Base-by-base conservation (phyloP, 1,140 invertebrate genomes). In the Aplysia californica region DNA sequence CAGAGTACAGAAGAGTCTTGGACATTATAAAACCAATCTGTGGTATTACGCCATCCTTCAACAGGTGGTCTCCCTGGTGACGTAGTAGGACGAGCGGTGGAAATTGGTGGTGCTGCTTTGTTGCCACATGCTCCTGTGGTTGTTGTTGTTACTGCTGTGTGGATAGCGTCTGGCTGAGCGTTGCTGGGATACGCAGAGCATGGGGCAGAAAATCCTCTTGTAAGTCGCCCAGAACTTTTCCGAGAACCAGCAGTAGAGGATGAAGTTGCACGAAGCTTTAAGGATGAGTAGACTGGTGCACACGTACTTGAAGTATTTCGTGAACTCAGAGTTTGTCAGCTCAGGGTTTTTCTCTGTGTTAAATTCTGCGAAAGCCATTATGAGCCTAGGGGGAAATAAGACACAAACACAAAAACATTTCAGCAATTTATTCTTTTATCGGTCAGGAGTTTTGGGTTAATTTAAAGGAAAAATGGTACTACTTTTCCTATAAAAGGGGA, bases 181-280 rank as follows among this genome's bases (percentile, higher is more conserved):
- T 36, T 76, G 68, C 10, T 78, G 75, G 0, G 76, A 59, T 18
- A 79, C 23, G 71, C 83, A 86, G 55, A 77, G 59, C 21, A 74
- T 36, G 38, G 80, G 70, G 65, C 92, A 93, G 84, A 95, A 94
- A 3, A 94, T 91, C 50, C 91, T 86, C 75, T 93, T 91, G 80
- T 95, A 94, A 10, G 94, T 95, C 75, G 91, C 92, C 73, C 94
- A 91, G 88, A 95, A 95, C 81, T 94, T 94, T 86, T 94, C 93
- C 79, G 93, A 94, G 83, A 95, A 92, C 76, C 93, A 93, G 84
- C 94, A 95, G 87, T 95, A 95, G 35, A 95, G 88, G 64, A 95
- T 91, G 87, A 95, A 95, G 90, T 95, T 95, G 10, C 87, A 82
- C 15, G 93, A 85, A 0, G 94, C 93, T 88, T 95, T 94, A 29